Conservation (phyloP, 2,888 invertebrate genomes). For the Vanessa cardui region DNA sequence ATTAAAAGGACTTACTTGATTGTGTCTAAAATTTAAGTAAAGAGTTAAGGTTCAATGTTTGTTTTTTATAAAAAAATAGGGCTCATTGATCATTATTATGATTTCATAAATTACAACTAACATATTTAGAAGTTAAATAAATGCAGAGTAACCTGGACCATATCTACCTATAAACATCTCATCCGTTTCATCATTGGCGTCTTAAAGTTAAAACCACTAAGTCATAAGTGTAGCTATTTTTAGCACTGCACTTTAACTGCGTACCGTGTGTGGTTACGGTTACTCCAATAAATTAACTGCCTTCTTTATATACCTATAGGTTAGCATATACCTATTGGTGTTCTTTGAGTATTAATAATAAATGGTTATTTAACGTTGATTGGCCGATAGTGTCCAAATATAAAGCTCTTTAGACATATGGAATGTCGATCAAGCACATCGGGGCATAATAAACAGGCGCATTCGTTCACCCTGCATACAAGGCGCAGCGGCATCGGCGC, state of each 20-base stretch:
- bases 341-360: constrained; percentile 13
- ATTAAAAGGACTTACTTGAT: too few species aligned
- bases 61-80: too few species aligned
- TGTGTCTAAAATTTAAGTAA: too few species aligned
- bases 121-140: not conserved
- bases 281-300: constrained; percentile 24
- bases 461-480: constrained; percentile 51
- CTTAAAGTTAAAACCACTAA: constrained; percentile 7
- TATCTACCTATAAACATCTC: not conserved
- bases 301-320: constrained; percentile 22
- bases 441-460: constrained; percentile 58
- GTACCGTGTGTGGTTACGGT: not conserved
- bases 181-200: not conserved
- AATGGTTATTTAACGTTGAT: constrained; percentile 44
- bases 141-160: not conserved
- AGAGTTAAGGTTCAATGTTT: too few species aligned
- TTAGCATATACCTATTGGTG: constrained; percentile 5
- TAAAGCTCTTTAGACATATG: constrained; percentile 60
- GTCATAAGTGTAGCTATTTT: constrained; percentile 9
- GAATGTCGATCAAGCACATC: constrained; percentile 62
- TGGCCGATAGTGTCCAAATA: constrained; percentile 64
- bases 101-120: not conserved
- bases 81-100: too few species aligned
- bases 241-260: not conserved
- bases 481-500: constrained; percentile 48